Conservation (phyloP, 2,888 invertebrate species). For the Leptinotarsa peninsularis region DNA sequence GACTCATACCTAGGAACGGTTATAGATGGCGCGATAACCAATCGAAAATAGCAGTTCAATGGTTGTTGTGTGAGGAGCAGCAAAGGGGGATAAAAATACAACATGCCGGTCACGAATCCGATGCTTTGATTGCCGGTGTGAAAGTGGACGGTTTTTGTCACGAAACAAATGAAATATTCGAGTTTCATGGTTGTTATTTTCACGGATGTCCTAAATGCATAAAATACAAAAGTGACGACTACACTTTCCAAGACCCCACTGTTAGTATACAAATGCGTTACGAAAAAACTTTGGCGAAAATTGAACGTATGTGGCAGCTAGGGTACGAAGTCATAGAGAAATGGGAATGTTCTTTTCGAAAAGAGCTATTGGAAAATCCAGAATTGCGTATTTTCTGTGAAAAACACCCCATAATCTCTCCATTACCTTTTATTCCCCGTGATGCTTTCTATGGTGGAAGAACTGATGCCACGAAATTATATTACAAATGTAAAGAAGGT, state of each 20-base stretch:
- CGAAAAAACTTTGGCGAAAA: slow-evolving; percentile 34
- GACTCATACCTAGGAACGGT: slow-evolving; percentile 52
- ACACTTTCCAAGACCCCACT: slow-evolving; percentile 22
- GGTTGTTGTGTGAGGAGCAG: slow-evolving; percentile 41
- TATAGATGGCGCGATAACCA: slow-evolving; percentile 47
- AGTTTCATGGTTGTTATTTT: slow-evolving; percentile 45
- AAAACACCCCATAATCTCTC: slow-evolving; percentile 31
- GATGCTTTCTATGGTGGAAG: slow-evolving; percentile 45
- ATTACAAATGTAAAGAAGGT: slow-evolving; percentile 26
- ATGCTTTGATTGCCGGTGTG: slow-evolving; percentile 37
- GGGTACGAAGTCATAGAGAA: slow-evolving; percentile 32
- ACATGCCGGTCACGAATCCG: slow-evolving; percentile 43
- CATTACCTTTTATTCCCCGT: slow-evolving; percentile 32
- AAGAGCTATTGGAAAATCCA: neutral
- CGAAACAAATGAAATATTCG: slow-evolving; percentile 38
- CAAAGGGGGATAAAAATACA: slow-evolving; percentile 40
- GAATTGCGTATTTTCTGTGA: neutral
- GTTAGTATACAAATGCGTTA: slow-evolving; percentile 27
- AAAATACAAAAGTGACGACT: slow-evolving; percentile 27
- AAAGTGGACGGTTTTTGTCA: neutral
- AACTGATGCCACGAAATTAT: slow-evolving; percentile 32
- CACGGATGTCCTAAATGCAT: slow-evolving; percentile 39
- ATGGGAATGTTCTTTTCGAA: slow-evolving; percentile 42
- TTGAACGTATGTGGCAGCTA: neutral
- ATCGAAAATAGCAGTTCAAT: slow-evolving; percentile 36